Percentiles rank a stretch among this genome's conserved stretches.
Evolutionary conservation across 2,113 vertebrate genomes (phyloP).

Genomic region (Ranitomeya imitator): DNA sequence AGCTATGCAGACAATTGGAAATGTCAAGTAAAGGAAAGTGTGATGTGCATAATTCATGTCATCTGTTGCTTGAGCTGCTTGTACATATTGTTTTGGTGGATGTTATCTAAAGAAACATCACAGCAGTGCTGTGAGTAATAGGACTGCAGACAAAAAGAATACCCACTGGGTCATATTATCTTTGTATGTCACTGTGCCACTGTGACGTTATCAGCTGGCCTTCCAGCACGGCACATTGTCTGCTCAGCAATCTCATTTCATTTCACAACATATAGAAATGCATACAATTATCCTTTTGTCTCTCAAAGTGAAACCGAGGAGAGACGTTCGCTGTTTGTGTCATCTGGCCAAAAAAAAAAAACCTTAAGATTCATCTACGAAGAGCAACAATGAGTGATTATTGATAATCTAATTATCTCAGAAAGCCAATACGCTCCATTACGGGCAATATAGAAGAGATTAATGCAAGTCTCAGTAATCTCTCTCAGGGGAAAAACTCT

Average conservation of each 20-base stretch:
- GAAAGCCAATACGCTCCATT: not conserved
- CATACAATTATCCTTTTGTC: constrained; percentile 31
- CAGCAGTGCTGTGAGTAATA: constrained; percentile 30
- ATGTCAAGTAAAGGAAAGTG: constrained; percentile 49
- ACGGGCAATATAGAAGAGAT: not conserved
- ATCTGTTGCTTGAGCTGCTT: constrained; percentile 23
- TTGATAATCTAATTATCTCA: not conserved
- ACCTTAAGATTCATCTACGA: not conserved
- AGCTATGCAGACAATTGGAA: not conserved
- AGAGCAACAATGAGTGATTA: not conserved
- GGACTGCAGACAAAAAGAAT: constrained; percentile 33
- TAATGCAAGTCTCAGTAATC: not conserved
- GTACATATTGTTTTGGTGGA: constrained; percentile 41
- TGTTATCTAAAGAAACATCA: constrained; percentile 37
- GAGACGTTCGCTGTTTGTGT: not conserved
- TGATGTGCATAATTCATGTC: constrained; percentile 43
- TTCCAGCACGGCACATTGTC: constrained; percentile 16
- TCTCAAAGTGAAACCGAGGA: constrained; percentile 7
- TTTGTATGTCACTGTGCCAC: constrained; percentile 37
- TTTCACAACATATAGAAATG: constrained; percentile 29
- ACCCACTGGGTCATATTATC: constrained; percentile 53
- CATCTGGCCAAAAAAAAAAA: not conserved
- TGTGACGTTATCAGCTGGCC: constrained; percentile 13
- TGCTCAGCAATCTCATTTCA: constrained; percentile 33
- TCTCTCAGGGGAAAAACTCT: not conserved